These are phyloP conservation scores for Acrobasis suavella DNA, from an alignment of 2,888 invertebrate species.

Conservation along the genomic window DNA sequence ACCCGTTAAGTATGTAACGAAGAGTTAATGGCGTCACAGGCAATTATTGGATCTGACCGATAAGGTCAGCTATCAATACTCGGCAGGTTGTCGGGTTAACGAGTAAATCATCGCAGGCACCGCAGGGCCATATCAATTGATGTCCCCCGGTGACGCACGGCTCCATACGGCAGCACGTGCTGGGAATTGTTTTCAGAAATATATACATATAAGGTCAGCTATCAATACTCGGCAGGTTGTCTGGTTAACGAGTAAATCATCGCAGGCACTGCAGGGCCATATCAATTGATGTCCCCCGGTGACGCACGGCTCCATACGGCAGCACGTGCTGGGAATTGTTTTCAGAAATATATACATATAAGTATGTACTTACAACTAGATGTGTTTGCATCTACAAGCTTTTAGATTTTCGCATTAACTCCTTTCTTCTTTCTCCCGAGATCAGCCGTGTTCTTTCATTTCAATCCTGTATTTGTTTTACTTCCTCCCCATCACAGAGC, in stretches of 20 bases:
- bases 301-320: conserved; percentile 28
- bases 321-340: conserved; percentile 8
- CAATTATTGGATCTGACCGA: conserved; percentile 53
- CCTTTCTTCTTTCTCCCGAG: too few relatives aligned
- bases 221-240: conserved; percentile 49
- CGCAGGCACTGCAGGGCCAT: conserved; percentile 68
- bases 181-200: neutral
- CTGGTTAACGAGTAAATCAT: conserved; percentile 78
- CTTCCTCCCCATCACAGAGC: too few relatives aligned
- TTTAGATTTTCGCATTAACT: too few relatives aligned
- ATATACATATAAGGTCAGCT: conserved; percentile 61
- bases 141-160: conserved; percentile 45
- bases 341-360: neutral
- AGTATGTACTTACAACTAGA: too few relatives aligned
- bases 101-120: conserved; percentile 71
- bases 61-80: conserved; percentile 69
- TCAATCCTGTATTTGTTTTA: too few relatives aligned
- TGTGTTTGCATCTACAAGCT: too few relatives aligned
- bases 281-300: conserved; percentile 66
- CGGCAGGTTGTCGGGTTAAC: conserved; percentile 61
- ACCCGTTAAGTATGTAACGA: neutral
- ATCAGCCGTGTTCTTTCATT: too few relatives aligned
- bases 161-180: conserved; percentile 1
- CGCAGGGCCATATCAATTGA: conserved; percentile 76
- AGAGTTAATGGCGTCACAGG: conserved; percentile 34